These are phyloP conservation scores for Naso thynnoides DNA, from an alignment of 2,797 vertebrate genomes.

Conservation along the genomic window DNA sequence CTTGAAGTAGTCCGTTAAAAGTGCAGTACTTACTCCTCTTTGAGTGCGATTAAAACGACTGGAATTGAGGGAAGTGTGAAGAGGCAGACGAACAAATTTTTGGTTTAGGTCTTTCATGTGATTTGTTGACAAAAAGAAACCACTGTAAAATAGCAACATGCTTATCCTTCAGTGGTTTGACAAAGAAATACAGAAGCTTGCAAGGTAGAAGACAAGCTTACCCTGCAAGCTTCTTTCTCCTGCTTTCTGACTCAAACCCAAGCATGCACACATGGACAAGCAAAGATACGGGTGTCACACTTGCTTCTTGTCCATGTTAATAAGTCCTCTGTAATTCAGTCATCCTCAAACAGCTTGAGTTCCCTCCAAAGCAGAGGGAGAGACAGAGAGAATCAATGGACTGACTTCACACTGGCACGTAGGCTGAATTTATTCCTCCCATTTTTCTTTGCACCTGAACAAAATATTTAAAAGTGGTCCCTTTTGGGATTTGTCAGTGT, in stretches of 20 bases:
- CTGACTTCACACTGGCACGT: conserved; percentile 50
- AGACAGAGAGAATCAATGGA: conserved; percentile 40
- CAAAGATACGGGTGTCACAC: conserved; percentile 57
- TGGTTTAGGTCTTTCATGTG: background rate
- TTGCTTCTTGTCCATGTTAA: conserved; percentile 68
- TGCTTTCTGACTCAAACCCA: conserved; percentile 3
- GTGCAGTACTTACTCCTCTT: background rate
- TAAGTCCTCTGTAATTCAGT: conserved; percentile 64
- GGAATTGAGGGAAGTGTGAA: background rate
- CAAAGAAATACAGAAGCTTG: conserved; percentile 37
- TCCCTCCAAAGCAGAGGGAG: conserved; percentile 21
- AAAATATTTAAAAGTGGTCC: conserved; percentile 40
- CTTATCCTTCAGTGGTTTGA: conserved; percentile 27
- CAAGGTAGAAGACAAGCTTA: conserved; percentile 19
- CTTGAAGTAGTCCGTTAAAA: background rate
- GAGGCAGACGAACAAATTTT: background rate
- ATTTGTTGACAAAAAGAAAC: background rate
- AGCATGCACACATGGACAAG: conserved; percentile 36
- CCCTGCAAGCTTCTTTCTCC: conserved; percentile 10
- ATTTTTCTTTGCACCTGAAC: conserved; percentile 53
- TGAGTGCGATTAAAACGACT: background rate
- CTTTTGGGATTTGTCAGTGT: conserved; percentile 33
- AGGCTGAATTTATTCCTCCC: conserved; percentile 55
- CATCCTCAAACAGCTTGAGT: conserved; percentile 46
- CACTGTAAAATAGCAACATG: background rate